Conservation (phyloP, 2,797 vertebrate species). For the Diceros bicornis region DNA sequence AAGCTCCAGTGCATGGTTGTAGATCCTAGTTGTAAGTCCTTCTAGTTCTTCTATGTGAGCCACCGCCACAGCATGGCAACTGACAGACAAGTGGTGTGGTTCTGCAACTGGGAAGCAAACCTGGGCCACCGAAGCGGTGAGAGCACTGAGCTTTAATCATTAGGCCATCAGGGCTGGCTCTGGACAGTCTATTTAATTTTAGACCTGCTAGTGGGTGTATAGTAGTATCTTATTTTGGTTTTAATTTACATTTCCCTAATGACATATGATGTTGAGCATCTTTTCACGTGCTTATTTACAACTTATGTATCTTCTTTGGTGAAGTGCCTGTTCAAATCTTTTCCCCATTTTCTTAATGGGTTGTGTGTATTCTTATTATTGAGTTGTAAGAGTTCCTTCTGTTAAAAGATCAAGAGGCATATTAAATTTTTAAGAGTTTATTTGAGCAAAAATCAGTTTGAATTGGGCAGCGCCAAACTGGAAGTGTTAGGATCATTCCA, state of each 20-base stretch:
- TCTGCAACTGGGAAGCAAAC: too few species aligned
- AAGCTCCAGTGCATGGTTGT: too few species aligned
- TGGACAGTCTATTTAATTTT: neutral
- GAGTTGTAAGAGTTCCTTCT: neutral
- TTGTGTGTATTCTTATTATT: neutral
- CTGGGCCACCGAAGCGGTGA: too few species aligned
- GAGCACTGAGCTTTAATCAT: too few species aligned
- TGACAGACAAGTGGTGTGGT: too few species aligned
- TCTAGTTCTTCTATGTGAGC: too few species aligned
- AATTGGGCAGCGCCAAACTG: neutral
- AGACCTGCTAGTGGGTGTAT: neutral
- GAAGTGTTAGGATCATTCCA: neutral
- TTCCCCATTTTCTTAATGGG: neutral
- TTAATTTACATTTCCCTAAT: constrained; percentile 21
- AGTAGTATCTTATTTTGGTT: neutral
- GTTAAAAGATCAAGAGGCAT: neutral
- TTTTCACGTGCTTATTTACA: neutral
- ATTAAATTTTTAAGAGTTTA: neutral
- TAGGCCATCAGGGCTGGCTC: too few species aligned
- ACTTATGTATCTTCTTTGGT: neutral
- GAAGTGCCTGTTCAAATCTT: neutral
- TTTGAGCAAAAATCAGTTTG: neutral
- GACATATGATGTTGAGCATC: neutral
- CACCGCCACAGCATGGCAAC: too few species aligned
- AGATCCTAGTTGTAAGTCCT: too few species aligned